Conservation (phyloP, 1,140 invertebrate species). For the Hyles euphorbiae region DNA sequence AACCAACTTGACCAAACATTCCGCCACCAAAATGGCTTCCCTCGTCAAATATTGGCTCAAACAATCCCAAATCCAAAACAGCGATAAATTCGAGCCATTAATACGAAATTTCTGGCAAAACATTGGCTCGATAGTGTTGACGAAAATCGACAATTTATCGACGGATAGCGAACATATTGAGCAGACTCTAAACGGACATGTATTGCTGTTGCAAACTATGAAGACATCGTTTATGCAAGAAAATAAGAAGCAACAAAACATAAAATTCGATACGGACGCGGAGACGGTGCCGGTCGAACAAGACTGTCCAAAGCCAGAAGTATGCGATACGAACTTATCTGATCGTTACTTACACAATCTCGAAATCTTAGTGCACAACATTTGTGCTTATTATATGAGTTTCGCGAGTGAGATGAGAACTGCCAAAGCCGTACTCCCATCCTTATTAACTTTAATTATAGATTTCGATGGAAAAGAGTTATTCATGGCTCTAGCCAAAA, state of each 20-base stretch:
- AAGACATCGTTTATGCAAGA: conserved; percentile 29
- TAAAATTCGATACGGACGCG: conserved; percentile 34
- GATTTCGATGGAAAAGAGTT: conserved; percentile 33
- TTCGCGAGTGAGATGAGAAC: conserved; percentile 27
- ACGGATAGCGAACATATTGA: conserved; percentile 19
- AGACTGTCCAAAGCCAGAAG: not conserved
- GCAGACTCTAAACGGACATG: conserved; percentile 31
- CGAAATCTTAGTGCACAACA: conserved; percentile 20
- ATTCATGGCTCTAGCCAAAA: conserved; percentile 25
- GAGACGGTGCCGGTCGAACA: not conserved
- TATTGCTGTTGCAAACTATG: conserved; percentile 34
- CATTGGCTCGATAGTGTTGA: conserved; percentile 29
- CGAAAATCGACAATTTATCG: conserved; percentile 35
- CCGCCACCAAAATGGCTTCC: conserved; percentile 32
- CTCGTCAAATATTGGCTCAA: conserved; percentile 47
- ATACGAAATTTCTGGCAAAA: conserved; percentile 53
- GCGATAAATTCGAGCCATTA: conserved; percentile 42
- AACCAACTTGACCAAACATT: conserved; percentile 31
- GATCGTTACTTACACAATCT: conserved; percentile 36
- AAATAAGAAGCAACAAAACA: conserved; percentile 27
- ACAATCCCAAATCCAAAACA: conserved; percentile 25
- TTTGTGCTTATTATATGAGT: conserved; percentile 32
- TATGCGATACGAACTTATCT: conserved; percentile 8
- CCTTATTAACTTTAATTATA: conserved; percentile 30
- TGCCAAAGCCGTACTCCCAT: conserved; percentile 15